Base-by-base conservation (phyloP, 2,113 vertebrate genomes). In the Podarcis cretensis region DNA sequence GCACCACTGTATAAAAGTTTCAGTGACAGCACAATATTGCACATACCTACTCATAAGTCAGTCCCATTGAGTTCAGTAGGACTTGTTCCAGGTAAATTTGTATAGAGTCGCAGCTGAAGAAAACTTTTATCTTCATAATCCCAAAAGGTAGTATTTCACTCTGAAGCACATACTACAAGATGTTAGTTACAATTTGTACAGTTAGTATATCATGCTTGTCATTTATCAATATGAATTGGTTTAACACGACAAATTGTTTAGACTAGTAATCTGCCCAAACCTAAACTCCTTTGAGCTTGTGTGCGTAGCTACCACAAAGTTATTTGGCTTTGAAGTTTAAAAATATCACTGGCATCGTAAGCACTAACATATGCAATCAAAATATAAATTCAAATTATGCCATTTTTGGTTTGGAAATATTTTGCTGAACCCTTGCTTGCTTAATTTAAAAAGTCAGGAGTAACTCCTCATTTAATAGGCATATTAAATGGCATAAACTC, bases 181-280 rank as follows among this genome's bases (percentile, higher is more conserved):
- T 6, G 87, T 48, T 37, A 63, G 14, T 87, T 40, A 13, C 68
- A 88, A 86, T 3, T 2, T 88, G 2, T 91, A 78, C 54, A 83
- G 25, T 1, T 37, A 83, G 32, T 30, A 90, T 92, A 84, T 7
- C 8, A 16, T 3, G 84, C 90, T 13, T 84, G 91, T 83, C 14
- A 59, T n/a, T 90, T 92, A 90, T 48, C 90, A 94, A 69, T 13
- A 90, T 30, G 4, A 30, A 85, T 71, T 43, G 84, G 57, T 87
- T 89, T 91, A 91, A 90, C 54, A 63, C 10, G 48, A 65, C 74
- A 6, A 77, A 40, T 75, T 92, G 7, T 81, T 93, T 84, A 91
- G 69, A 87, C 6, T 75, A 92, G 89, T 0, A 0, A 81, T 63
- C 74, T 48, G 4, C 12, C 83, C 81, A 54, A 92, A 4, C 54